Base-by-base conservation (phyloP, 35 echinoderm and acorn worm genomes). In the Apostichopus parvimensis region DNA sequence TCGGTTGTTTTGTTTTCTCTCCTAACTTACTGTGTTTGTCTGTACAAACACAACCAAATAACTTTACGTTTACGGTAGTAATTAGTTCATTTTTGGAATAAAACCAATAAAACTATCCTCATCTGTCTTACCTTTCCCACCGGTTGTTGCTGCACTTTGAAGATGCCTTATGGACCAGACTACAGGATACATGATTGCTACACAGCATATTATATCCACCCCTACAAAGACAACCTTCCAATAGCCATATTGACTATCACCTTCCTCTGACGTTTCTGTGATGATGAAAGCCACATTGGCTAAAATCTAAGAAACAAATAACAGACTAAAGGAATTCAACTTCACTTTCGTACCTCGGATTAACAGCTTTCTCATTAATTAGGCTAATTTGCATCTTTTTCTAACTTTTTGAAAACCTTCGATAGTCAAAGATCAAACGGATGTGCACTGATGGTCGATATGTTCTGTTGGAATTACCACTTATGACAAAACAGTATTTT, bases 211-310 rank as follows among this genome's bases (percentile, higher is more conserved):
- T 8, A 98, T 75, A 82, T 98, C 96, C 22, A 98, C 96, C 4
- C 93, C 83, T 13, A 98, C 66, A 64, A 98, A 98, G 24, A 98
- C 82, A 13, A 79, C 77, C 75, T 93, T 98, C 96, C 96, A 98
- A 17, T 56, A 93, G 24, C 22, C 15, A 64, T 98, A 95, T 53
- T 98, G 82, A 2, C 90, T 61, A 22, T 92, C 94, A 1, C 96
- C 96, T 90, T 98, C 96, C 87, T 98, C 96, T 1, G 96, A 90
- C 1, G 94, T 93, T 54, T 95, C 94, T 4, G 94, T 98, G 90
- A 98, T 95, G 73, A 98, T 98, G 86, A 95, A 98, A 5, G 96
- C 96, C 62, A 95, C 92, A 60, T 98, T 98, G 18, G 96, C 94
- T 25, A 98, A 91, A 14, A 98, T 90, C 96, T 98, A 71, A 9